Conservation (phyloP, 1,140 invertebrate species). For the Octopus bimaculoides region DNA sequence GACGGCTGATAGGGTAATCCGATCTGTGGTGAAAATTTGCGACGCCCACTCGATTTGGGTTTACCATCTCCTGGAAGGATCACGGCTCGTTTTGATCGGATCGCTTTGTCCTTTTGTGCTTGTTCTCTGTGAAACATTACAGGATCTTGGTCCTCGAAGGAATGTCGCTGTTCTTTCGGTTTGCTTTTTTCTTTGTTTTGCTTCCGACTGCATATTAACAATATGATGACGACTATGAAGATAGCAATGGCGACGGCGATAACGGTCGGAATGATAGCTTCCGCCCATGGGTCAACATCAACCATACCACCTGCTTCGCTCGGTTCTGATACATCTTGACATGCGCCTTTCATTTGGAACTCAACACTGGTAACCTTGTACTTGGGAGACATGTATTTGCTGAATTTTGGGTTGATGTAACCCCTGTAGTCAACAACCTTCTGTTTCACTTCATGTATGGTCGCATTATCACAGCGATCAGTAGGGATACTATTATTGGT, state of each 20-base stretch:
- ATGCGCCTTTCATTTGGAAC: conserved; percentile 16
- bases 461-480: conserved; percentile 18
- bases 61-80: conserved; percentile 27
- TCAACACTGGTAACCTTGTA: conserved; percentile 9
- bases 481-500: conserved; percentile 26
- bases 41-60: not conserved
- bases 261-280: conserved; percentile 22
- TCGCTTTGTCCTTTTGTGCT: conserved; percentile 28
- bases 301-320: not conserved
- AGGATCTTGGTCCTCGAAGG: conserved; percentile 37
- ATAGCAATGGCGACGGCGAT: conserved; percentile 25
- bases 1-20: not conserved
- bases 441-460: conserved; percentile 12
- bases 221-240: conserved; percentile 28
- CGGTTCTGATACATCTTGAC: not conserved
- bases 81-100: conserved; percentile 27
- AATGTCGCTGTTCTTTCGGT: conserved; percentile 27
- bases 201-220: conserved; percentile 24
- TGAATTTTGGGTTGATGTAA: conserved; percentile 16
- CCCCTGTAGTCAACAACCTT: conserved; percentile 17
- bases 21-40: not conserved
- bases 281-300: conserved; percentile 24
- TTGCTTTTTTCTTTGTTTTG: conserved; percentile 14
- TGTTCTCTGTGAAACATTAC: conserved; percentile 39
- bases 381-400: conserved; percentile 14